Conservation (phyloP, 1,140 invertebrate genomes). For the Cotesia vestalis region DNA sequence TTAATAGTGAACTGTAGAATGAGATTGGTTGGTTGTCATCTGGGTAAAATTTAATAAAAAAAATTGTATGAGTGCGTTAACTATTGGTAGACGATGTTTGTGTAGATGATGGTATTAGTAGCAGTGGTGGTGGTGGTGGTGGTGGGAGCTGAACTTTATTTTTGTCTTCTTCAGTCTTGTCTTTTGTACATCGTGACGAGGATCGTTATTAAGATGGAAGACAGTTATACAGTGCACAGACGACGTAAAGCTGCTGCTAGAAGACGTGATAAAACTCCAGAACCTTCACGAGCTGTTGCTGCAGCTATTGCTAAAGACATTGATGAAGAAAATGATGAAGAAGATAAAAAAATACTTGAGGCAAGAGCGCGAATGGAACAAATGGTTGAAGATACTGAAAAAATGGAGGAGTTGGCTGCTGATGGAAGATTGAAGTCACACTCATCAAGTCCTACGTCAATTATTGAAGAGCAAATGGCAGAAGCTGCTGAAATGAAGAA, state of each 20-base stretch:
- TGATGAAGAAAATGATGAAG: slow-evolving; percentile 49
- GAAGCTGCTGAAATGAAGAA: neutral
- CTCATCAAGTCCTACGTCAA: neutral
- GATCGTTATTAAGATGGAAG: slow-evolving; percentile 52
- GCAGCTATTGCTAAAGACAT: slow-evolving; percentile 16
- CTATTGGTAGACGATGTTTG: neutral
- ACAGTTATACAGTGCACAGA: slow-evolving; percentile 62
- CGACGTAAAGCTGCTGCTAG: slow-evolving; percentile 57
- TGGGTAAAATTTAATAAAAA: neutral
- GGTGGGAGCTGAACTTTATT: slow-evolving; percentile 57
- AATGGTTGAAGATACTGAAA: slow-evolving; percentile 60
- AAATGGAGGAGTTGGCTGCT: slow-evolving; percentile 41
- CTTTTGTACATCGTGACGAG: slow-evolving; percentile 15
- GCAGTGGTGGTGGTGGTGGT: slow-evolving; percentile 50
- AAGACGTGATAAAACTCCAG: slow-evolving; percentile 58
- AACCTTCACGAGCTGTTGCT: slow-evolving; percentile 38
- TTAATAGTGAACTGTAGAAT: too few species aligned
- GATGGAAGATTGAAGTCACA: slow-evolving; percentile 19
- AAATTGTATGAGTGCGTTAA: neutral
- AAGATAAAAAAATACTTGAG: slow-evolving; percentile 53
- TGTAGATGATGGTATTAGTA: slow-evolving; percentile 21
- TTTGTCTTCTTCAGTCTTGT: slow-evolving; percentile 50
- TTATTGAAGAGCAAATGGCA: neutral
- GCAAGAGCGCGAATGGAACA: slow-evolving; percentile 26
- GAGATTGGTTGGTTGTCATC: too few species aligned